phyloP scores from a whole-genome alignment of 1,140 invertebrate species.

The Homarus americanus region DNA sequence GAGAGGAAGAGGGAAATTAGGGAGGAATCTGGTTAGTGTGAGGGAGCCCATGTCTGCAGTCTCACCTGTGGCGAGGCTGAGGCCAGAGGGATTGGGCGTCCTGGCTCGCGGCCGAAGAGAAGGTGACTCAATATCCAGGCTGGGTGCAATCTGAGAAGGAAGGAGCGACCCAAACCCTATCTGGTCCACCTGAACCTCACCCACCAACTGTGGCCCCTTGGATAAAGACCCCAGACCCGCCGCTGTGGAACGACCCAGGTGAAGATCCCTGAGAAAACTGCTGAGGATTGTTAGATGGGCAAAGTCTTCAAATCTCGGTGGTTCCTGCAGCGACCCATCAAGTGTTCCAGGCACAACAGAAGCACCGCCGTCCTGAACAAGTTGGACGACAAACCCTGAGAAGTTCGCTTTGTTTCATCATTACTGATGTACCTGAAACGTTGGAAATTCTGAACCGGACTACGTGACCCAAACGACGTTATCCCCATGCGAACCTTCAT shows the following conservation, averaged over 20 bases:
- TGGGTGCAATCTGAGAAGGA: neutral
- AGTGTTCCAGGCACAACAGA: neutral
- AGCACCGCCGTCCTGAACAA: neutral
- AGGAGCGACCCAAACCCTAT: neutral
- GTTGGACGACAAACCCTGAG: neutral
- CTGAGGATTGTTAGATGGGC: too few species aligned
- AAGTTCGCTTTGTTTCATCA: too few species aligned
- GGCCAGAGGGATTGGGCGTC: conserved; percentile 40
- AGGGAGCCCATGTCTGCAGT: conserved; percentile 58
- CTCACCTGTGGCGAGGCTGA: conserved; percentile 46
- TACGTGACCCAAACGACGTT: too few species aligned
- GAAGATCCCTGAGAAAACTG: too few species aligned
- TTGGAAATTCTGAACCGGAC: neutral
- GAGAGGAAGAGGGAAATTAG: conserved; percentile 44
- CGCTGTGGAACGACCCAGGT: neutral
- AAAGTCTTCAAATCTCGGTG: too few species aligned
- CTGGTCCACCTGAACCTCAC: too few species aligned
- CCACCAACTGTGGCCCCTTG: neutral
- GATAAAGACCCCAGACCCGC: neutral
- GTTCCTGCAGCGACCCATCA: neutral
- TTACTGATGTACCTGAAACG: neutral
- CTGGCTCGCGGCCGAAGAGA: conserved; percentile 51
- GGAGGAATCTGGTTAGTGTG: conserved; percentile 44
- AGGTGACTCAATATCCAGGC: conserved; percentile 36
- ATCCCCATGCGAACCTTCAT: too few species aligned